Base-by-base conservation (phyloP, 2,113 vertebrate species). In the Xyrauchen texanus region DNA sequence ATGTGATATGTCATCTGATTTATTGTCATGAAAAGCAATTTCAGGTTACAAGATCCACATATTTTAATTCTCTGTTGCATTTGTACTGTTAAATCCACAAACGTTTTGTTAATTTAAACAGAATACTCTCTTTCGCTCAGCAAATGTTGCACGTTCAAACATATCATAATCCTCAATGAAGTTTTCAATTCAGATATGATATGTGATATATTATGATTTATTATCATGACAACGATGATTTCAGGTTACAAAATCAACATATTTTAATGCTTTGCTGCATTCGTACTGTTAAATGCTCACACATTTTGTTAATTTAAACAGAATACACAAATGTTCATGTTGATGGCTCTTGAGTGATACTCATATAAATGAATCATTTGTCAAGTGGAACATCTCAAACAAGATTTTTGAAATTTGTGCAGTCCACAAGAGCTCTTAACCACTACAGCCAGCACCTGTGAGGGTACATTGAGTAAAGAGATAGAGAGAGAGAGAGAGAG, bases 341-440 rank as follows among this genome's bases (percentile, higher is more conserved):
- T 42, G 12, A 76, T 51, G 12, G 58, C 61, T 53, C 46, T 76
- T 76, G 16, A 6, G 58, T 49, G 45, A 74, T 74, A 49, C 71
- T 74, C 10, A 68, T 63, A 58, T 57, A 67, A 84, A 78, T 74
- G 68, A 81, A 63, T 79, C 82, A 79, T 66, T 66, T 76, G 76
- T 53, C 66, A 74, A 62, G 44, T 61, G 16, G 55, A 46, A 47
- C 49, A 70, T 75, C 75, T 75, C 51, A 81, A 78, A 80, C 63
- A 93, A 95, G 95, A 91, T 95, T 95, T 95, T 94, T 94, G 93
- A 94, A 95, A 96, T 94, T 95, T 94, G 94, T 94, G 93, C 93
- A 91, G 94, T 96, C 94, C 91, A 95, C 96, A 96, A 96, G 96
- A 96, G 94, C 94, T 94, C 95, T 96, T 96, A 94, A 96, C 44